phyloP scores from a whole-genome alignment of 1,140 invertebrate genomes.

The Drosophila arizonae region DNA sequence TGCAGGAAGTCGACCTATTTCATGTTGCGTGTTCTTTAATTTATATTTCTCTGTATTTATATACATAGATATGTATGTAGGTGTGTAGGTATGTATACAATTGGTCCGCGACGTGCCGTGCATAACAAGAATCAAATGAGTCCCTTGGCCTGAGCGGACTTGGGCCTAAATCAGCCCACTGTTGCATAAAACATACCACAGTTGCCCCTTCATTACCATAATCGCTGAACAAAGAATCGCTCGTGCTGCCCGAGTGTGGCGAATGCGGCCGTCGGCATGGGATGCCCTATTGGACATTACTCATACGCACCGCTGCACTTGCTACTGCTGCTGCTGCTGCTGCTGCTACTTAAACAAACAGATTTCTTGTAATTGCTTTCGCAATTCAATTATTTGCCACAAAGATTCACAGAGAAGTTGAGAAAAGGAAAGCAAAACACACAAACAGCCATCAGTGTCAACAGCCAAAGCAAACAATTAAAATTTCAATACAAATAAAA shows the following conservation, averaged over 20 bases:
- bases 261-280: slow-evolving; percentile 4
- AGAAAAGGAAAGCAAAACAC: slow-evolving; percentile 16
- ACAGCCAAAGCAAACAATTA: slow-evolving; percentile 61
- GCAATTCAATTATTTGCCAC: slow-evolving; percentile 67
- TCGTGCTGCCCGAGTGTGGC: slow-evolving; percentile 35
- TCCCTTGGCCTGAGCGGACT: slow-evolving; percentile 9
- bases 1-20: slow-evolving; percentile 15
- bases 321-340: slow-evolving; percentile 20
- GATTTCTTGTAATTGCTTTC: slow-evolving; percentile 74
- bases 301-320: slow-evolving; percentile 44
- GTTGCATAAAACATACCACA: slow-evolving; percentile 43
- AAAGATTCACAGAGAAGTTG: slow-evolving; percentile 27
- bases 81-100: background rate
- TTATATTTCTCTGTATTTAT: slow-evolving; percentile 51
- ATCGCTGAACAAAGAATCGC: slow-evolving; percentile 50
- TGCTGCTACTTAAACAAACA: slow-evolving; percentile 65
- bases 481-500: slow-evolving; percentile 54
- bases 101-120: slow-evolving; percentile 53
- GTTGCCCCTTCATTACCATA: slow-evolving; percentile 71
- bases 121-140: slow-evolving; percentile 25
- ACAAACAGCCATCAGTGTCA: slow-evolving; percentile 42
- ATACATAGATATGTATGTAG: background rate
- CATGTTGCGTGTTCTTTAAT: slow-evolving; percentile 48
- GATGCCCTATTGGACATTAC: slow-evolving; percentile 40
- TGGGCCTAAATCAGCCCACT: slow-evolving; percentile 35